Evolutionary conservation across 1,140 invertebrate species (phyloP).

Genomic region (Heliconius hewitsoni): DNA sequence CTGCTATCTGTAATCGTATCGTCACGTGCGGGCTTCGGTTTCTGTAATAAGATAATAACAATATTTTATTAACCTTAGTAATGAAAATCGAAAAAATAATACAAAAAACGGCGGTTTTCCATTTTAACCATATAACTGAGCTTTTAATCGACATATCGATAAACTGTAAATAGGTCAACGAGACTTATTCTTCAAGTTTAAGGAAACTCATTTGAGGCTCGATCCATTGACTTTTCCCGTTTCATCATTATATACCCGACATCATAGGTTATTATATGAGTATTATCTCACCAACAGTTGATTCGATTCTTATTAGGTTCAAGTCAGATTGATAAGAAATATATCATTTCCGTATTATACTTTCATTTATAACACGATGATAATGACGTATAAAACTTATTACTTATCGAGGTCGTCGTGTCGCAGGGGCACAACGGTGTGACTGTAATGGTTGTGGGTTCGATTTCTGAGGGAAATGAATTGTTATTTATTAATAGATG

Average conservation of each 20-base stretch:
- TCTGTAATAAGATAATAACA: not conserved
- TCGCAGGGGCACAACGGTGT: no score
- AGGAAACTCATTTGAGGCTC: no score
- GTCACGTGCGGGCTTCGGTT: constrained; percentile 10
- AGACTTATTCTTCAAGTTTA: no score
- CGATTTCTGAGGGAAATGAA: no score
- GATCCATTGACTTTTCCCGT: not conserved
- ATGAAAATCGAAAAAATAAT: not conserved
- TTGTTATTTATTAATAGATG: no score
- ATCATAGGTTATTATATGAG: not conserved
- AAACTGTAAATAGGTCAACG: no score
- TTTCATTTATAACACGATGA: not conserved
- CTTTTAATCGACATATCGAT: no score
- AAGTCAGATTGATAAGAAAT: not conserved
- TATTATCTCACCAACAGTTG: not conserved
- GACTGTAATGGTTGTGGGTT: no score
- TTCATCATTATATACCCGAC: not conserved
- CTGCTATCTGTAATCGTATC: not conserved
- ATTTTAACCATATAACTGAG: not conserved
- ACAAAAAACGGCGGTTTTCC: not conserved
- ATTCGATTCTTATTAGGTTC: not conserved
- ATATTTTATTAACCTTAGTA: not conserved
- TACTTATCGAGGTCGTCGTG: not conserved
- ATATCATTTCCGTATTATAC: not conserved
- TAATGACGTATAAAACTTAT: not conserved